Conservation (phyloP, 2,888 invertebrate genomes). For the Sesia bembeciformis region DNA sequence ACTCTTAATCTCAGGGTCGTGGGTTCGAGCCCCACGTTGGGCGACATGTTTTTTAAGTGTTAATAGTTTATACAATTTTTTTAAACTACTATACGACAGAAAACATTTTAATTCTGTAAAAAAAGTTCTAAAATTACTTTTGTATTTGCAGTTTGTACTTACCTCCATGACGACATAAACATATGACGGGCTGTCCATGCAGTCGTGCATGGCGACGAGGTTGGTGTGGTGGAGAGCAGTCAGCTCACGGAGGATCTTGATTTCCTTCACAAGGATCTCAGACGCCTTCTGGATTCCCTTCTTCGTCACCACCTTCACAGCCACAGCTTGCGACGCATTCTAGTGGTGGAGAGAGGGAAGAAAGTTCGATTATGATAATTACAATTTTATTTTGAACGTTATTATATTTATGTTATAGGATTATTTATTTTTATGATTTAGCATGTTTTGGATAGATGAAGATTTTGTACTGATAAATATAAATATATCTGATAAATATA, state of each 20-base stretch:
- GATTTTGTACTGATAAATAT: constrained; percentile 3
- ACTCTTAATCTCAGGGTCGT: constrained; percentile 80
- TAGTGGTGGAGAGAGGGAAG: constrained; percentile 42
- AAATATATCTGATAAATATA: too few relatives aligned
- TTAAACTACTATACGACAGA: background rate
- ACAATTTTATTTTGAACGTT: too few relatives aligned
- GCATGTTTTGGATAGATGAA: background rate
- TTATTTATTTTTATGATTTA: background rate
- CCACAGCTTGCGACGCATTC: constrained; percentile 91
- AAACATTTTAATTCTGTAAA: background rate
- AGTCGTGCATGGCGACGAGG: constrained; percentile 97
- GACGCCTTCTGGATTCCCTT: constrained; percentile 98
- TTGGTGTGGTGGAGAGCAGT: constrained; percentile 98
- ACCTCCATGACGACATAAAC: constrained; percentile 99
- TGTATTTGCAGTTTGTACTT: constrained; percentile 60
- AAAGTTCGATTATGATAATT: too few relatives aligned
- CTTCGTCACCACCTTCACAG: constrained; percentile 98
- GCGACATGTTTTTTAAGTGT: constrained; percentile 35
- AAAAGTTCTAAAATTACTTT: background rate
- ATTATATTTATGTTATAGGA: too few relatives aligned
- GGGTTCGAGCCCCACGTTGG: constrained; percentile 79
- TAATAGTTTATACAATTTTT: background rate
- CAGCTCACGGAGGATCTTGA: constrained; percentile 98
- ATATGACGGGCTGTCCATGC: constrained; percentile 95
- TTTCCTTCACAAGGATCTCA: constrained; percentile 97